Evolutionary conservation across 2,113 vertebrate genomes (phyloP).

Genomic region (Australoheros scitulus): DNA sequence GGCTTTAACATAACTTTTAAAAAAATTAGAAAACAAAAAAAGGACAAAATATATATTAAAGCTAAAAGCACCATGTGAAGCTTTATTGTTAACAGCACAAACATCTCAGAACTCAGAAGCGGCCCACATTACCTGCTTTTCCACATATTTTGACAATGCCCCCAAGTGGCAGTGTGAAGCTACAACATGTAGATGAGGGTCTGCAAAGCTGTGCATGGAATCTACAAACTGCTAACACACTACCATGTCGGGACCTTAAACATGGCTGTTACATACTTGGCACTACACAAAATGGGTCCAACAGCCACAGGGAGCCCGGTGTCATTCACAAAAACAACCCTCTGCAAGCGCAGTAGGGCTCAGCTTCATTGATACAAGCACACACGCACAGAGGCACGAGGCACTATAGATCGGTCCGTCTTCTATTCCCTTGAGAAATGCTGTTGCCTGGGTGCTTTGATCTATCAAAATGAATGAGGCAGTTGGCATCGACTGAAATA

Average conservation of each 20-base stretch:
- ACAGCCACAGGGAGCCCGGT: slow-evolving; percentile 8
- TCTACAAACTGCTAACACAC: background rate
- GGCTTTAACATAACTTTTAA: background rate
- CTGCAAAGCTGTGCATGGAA: background rate
- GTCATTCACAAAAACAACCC: slow-evolving; percentile 40
- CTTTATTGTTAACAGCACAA: background rate
- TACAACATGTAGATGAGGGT: background rate
- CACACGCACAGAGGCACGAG: slow-evolving; percentile 2
- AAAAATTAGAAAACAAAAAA: background rate
- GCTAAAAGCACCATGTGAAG: background rate
- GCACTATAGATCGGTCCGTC: slow-evolving; percentile 47
- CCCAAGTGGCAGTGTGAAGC: background rate
- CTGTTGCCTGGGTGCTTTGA: slow-evolving; percentile 62
- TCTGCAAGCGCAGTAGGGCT: slow-evolving; percentile 27
- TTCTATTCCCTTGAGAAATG: slow-evolving; percentile 50
- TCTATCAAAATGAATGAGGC: slow-evolving; percentile 68
- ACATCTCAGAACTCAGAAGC: background rate
- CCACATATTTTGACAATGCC: background rate
- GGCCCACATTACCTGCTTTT: background rate
- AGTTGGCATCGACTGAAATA: slow-evolving; percentile 52
- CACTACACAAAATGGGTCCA: slow-evolving; percentile 34
- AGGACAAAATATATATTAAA: background rate
- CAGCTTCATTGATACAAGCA: slow-evolving; percentile 1
- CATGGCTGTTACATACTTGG: slow-evolving; percentile 25
- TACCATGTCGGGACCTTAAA: slow-evolving; percentile 1